Evolutionary conservation across 1,140 invertebrate genomes (phyloP), one percentile per base, ranked within the genome.

Genomic region (Anadara kagoshimensis): DNA sequence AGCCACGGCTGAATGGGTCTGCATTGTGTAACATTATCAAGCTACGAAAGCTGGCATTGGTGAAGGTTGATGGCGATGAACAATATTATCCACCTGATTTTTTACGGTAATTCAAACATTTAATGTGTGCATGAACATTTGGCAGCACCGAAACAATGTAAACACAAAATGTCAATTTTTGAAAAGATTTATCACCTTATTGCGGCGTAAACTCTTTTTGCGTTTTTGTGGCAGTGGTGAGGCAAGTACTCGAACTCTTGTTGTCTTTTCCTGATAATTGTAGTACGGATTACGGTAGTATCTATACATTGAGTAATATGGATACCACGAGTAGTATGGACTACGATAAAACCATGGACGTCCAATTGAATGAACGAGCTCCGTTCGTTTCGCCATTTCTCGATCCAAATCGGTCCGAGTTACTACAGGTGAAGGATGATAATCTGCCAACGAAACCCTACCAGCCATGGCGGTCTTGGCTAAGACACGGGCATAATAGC

Each of bases 1-100:
- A 75, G 73, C 73, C 73, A 75, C 67, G 73, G 73, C 73, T 75
- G 73, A 75, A 69, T 75, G 73, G 73, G 73, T 75, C 63, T 69
- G 65, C 61, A 62, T 45, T 53, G 59, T 11, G 45, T 24, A 53
- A 36, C 29, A 36, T 36, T 36, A 36, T 36, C 29, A 36, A 36
- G 29, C 29, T 36, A 36, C 29, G 29, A 36, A 36, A 36, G 29
- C 29, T 36, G 29, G 61, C 26, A 47, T 45, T 63, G 61, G 43
- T 47, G 49, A 63, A 69, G 66, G 58, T 57, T 69, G 66, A 44
- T 69, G 29, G 29, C 29, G 29, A 36, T 36, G 29, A 47, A 47
- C 43, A 63, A 43, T 63, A 47, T 43, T 45, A 47, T 20, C 58
- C 29, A 41, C 18, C 26, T 47, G 26, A 43, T 47, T 47, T 63